Evolutionary conservation across 2,113 vertebrate genomes (phyloP).

Genomic region (Macroglossus sobrinus): DNA sequence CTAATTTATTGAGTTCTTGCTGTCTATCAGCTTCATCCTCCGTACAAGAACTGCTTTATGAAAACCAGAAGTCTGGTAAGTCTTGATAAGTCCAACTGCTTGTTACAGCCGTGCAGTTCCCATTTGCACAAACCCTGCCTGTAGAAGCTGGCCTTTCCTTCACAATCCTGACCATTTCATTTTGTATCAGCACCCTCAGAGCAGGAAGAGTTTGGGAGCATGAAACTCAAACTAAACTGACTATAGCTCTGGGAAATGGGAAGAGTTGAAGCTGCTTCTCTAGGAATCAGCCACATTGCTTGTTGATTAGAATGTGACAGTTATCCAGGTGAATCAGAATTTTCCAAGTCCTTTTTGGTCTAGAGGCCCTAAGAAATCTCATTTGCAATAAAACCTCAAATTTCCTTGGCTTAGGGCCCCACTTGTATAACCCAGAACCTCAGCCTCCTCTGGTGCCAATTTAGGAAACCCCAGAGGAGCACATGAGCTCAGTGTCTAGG

Average conservation of each 20-base stretch:
- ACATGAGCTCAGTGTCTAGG: background rate
- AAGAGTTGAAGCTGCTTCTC: background rate
- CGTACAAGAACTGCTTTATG: background rate
- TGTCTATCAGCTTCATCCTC: background rate
- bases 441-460: background rate
- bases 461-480: background rate
- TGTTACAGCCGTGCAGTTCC: background rate
- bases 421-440: background rate
- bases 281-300: background rate
- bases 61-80: background rate
- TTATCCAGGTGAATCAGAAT: background rate
- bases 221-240: background rate
- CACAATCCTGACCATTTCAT: background rate
- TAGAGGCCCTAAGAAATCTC: background rate
- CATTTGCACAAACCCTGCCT: background rate
- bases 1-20: background rate
- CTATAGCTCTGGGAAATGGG: background rate
- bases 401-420: background rate
- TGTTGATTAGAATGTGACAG: background rate
- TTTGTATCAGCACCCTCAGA: background rate
- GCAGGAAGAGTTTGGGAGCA: background rate
- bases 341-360: background rate
- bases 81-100: background rate
- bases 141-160: background rate
- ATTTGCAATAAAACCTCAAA: background rate